Percentiles rank a stretch among this genome's conserved stretches.
These are phyloP conservation scores for Chaetura pelagica DNA, from an alignment of 2,113 vertebrate species.

Conservation along the genomic window DNA sequence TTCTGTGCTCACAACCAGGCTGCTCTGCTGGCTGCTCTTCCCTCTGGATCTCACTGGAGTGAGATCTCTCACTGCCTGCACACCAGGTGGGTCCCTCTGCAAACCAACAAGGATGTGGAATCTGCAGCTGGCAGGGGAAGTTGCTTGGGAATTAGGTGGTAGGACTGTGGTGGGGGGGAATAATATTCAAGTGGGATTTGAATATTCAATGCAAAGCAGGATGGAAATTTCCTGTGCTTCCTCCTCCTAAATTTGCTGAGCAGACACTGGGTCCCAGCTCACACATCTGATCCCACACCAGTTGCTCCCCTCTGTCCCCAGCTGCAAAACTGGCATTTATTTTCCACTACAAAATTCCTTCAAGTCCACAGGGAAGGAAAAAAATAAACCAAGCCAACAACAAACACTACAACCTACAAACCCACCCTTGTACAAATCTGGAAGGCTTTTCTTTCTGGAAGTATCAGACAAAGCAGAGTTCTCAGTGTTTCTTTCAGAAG, in stretches of 20 bases:
- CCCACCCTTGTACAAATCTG: background rate
- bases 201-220: background rate
- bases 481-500: background rate
- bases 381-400: no score
- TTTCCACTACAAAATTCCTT: background rate
- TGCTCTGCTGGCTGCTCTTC: background rate
- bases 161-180: background rate
- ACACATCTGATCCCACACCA: background rate
- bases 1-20: background rate
- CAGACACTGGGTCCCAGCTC: background rate
- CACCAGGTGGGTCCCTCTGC: background rate
- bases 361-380: no score
- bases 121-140: background rate
- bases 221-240: background rate
- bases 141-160: background rate
- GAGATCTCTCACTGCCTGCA: background rate
- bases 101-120: accelerated
- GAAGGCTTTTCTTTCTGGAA: background rate
- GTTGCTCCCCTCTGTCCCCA: background rate
- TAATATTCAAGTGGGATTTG: background rate
- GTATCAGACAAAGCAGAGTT: background rate
- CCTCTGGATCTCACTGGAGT: background rate
- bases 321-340: background rate
- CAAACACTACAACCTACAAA: no score
- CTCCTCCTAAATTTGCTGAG: background rate